These are phyloP conservation scores for Drosophila merina DNA, from an alignment of 2,888 invertebrate genomes.

Conservation along the genomic window DNA sequence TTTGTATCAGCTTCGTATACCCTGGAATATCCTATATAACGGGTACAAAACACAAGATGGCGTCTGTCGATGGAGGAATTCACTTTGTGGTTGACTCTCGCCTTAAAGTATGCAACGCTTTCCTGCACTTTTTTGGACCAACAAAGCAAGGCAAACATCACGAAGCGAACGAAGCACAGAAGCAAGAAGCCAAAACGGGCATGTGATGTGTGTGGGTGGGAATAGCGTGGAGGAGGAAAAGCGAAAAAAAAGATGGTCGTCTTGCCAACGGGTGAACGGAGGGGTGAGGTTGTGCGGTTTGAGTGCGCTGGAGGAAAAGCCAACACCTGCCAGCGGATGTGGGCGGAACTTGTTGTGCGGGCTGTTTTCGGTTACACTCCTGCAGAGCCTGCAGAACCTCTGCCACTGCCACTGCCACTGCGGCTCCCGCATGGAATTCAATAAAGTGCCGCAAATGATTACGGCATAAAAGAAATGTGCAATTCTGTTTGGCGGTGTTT, in stretches of 20 bases:
- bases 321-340: constrained; percentile 49
- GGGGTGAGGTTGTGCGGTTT: not conserved
- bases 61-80: constrained; percentile 63
- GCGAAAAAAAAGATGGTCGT: constrained; percentile 3
- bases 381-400: not conserved
- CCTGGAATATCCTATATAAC: not conserved
- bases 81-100: constrained; percentile 61
- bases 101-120: constrained; percentile 54
- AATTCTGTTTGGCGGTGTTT: constrained; percentile 45
- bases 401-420: not conserved
- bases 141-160: constrained; percentile 57
- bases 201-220: constrained; percentile 37
- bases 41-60: constrained; percentile 36
- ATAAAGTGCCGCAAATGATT: constrained; percentile 64
- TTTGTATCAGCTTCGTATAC: not conserved
- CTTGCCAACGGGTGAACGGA: not conserved
- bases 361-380: constrained; percentile 33
- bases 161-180: constrained; percentile 24
- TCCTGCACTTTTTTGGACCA: constrained; percentile 24
- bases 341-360: constrained; percentile 35
- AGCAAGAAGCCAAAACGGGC: constrained; percentile 36
- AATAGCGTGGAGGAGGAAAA: constrained; percentile 36
- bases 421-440: constrained; percentile 53
- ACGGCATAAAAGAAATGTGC: constrained; percentile 44
- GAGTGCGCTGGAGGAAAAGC: constrained; percentile 14